These are phyloP conservation scores for Melanotus villosus DNA, from an alignment of 2,888 invertebrate genomes.

Conservation along the genomic window DNA sequence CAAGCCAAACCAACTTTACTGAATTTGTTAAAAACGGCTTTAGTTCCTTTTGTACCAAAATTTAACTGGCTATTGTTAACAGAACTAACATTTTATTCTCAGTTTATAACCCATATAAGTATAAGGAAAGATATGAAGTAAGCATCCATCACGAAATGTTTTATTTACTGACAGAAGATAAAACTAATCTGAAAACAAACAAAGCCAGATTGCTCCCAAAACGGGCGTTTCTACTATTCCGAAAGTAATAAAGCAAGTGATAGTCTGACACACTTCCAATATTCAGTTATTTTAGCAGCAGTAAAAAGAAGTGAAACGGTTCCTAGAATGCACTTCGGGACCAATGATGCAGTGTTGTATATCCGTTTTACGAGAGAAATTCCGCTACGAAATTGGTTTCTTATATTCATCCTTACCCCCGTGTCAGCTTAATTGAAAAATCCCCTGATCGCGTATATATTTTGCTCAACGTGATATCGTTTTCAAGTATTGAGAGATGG, in stretches of 20 bases:
- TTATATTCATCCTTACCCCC: conserved; percentile 36
- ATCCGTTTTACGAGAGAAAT: conserved; percentile 43
- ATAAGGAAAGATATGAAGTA: no score
- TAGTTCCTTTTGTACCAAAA: no score
- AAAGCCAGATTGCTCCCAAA: not conserved
- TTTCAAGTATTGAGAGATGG: conserved; percentile 13
- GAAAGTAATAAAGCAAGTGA: not conserved
- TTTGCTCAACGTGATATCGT: conserved; percentile 25
- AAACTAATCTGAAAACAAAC: conserved; percentile 11
- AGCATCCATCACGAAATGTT: not conserved
- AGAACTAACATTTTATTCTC: no score
- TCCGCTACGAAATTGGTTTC: conserved; percentile 42
- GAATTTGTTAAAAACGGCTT: no score
- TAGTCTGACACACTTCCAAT: conserved; percentile 30
- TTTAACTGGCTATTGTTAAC: no score
- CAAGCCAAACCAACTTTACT: no score
- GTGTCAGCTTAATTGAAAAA: conserved; percentile 42
- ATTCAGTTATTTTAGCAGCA: conserved; percentile 24
- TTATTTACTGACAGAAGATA: not conserved
- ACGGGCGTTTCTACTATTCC: not conserved
- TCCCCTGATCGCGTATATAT: conserved; percentile 36
- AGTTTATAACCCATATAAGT: no score
- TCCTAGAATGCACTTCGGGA: conserved; percentile 35
- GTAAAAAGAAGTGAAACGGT: conserved; percentile 34
- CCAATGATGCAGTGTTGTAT: conserved; percentile 43